These are phyloP conservation scores for Myotis findleyi DNA, from an alignment of 2,797 vertebrate genomes.

Conservation along the genomic window DNA sequence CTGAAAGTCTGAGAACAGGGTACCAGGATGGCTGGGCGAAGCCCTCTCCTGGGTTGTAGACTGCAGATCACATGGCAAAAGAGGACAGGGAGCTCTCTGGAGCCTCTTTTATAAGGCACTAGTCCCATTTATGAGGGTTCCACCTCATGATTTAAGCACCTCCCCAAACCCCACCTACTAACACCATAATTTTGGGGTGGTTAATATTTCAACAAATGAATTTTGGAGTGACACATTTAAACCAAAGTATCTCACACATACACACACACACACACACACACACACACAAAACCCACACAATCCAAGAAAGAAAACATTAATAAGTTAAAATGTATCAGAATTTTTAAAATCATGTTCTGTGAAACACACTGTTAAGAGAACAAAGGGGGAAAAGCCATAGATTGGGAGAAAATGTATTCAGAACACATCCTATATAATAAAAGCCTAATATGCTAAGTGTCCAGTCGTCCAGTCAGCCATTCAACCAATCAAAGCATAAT, in stretches of 20 bases:
- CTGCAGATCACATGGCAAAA: too few species aligned
- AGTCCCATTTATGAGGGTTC: too few species aligned
- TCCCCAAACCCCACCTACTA: neutral
- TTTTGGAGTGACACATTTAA: neutral
- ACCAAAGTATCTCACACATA: neutral
- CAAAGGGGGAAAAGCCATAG: neutral
- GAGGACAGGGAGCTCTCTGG: too few species aligned
- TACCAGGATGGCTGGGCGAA: too few species aligned
- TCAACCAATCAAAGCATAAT: too few species aligned
- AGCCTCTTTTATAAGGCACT: neutral
- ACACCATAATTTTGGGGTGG: neutral
- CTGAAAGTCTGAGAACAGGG: neutral
- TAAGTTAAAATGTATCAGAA: neutral
- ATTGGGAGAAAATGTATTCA: neutral
- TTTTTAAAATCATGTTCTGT: neutral
- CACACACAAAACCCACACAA: neutral
- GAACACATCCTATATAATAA: neutral
- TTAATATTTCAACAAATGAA: neutral
- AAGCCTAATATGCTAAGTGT: too few species aligned
- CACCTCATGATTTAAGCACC: neutral
- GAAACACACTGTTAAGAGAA: neutral
- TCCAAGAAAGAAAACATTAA: neutral
- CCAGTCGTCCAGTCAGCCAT: too few species aligned
- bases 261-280: too few species aligned
- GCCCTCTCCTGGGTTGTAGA: accelerated